phyloP scores from a whole-genome alignment of 2,113 vertebrate species.

The Nannobrachium achirus region DNA sequence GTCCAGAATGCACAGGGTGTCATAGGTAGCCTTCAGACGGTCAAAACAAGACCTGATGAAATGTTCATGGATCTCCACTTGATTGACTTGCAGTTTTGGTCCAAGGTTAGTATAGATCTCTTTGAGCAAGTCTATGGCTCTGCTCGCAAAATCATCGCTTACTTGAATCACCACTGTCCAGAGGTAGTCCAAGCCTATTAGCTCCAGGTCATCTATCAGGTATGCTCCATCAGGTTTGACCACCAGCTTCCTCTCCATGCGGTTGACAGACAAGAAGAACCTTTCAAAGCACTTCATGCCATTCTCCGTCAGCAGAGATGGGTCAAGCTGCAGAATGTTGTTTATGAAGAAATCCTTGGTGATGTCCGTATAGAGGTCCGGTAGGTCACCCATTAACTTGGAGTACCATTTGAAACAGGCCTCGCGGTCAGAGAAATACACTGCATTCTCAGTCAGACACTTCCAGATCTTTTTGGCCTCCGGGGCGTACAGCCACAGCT shows the following conservation, averaged over 20 bases:
- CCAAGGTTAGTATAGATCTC: conserved; percentile 99
- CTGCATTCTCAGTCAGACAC: conserved; percentile 98
- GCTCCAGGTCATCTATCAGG: conserved; percentile 99
- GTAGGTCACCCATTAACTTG: conserved; percentile 98
- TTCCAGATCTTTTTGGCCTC: conserved; percentile 99
- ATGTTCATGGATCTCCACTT: conserved; percentile 98
- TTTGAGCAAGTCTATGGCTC: conserved; percentile 98
- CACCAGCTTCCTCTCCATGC: conserved; percentile 97
- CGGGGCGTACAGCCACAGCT: conserved; percentile 97
- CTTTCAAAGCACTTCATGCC: conserved; percentile 99
- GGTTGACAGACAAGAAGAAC: conserved; percentile 99
- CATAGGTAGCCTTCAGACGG: conserved; percentile 97
- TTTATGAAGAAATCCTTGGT: conserved; percentile 99
- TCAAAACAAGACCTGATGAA: conserved; percentile 99
- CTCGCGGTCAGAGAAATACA: conserved; percentile 98
- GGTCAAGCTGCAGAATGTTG: conserved; percentile 98
- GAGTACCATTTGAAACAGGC: conserved; percentile 99
- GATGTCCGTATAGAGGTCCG: conserved; percentile 98
- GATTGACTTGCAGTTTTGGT: conserved; percentile 97
- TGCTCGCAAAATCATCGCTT: conserved; percentile 95
- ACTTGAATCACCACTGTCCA: conserved; percentile 99
- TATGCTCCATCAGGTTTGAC: conserved; percentile 97
- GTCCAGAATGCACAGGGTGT: conserved; percentile 96
- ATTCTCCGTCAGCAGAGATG: conserved; percentile 97
- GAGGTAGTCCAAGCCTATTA: conserved; percentile 98